These are phyloP conservation scores for Poecilia gillii DNA, from an alignment of 2,797 vertebrate species.

Conservation along the genomic window DNA sequence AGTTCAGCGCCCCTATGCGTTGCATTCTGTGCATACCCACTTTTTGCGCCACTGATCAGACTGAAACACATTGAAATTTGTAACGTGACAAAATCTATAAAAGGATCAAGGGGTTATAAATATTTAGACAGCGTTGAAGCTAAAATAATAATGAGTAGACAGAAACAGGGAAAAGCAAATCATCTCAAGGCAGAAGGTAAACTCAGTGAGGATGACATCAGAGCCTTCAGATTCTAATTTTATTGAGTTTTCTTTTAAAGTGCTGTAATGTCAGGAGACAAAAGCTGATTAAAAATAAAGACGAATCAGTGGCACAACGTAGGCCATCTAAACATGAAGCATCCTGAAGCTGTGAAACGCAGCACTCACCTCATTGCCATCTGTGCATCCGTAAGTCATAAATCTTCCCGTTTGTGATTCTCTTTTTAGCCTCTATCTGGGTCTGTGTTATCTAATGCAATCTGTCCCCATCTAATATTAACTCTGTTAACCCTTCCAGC, in stretches of 20 bases:
- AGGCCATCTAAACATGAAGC: not conserved
- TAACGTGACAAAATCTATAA: not conserved
- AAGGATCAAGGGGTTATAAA: not conserved
- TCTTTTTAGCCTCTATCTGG: slow-evolving; percentile 57
- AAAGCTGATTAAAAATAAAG: not conserved
- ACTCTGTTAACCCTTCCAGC: slow-evolving; percentile 55
- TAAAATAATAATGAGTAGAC: not conserved
- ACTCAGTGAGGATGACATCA: not conserved
- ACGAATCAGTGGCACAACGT: not conserved
- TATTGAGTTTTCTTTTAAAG: not conserved
- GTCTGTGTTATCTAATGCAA: slow-evolving; percentile 74
- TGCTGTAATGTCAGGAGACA: not conserved
- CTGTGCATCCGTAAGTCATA: slow-evolving; percentile 8
- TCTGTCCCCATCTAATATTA: slow-evolving; percentile 76
- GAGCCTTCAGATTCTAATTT: not conserved
- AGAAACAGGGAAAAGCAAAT: not conserved
- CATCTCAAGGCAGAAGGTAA: not conserved
- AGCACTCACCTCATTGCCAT: slow-evolving; percentile 2
- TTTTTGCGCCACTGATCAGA: too few species aligned
- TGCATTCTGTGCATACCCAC: too few species aligned
- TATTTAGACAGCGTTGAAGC: not conserved
- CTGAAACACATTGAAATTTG: not conserved
- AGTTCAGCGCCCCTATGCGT: too few species aligned
- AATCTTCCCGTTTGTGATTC: slow-evolving; percentile 10
- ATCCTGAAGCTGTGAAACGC: not conserved